Conservation (phyloP, 2,797 vertebrate species). For the Naso thynnoides region DNA sequence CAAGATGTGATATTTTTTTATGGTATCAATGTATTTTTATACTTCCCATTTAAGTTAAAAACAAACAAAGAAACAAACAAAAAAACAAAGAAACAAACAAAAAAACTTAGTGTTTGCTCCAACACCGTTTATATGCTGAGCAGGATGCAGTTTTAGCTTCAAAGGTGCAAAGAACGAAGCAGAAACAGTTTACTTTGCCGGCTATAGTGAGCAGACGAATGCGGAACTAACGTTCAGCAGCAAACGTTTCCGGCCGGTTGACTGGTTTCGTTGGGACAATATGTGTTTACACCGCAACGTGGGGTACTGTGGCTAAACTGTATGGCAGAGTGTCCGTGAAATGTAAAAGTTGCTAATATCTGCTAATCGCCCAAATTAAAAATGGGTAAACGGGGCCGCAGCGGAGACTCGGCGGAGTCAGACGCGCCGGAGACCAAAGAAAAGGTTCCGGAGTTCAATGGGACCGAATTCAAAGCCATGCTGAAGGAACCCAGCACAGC, state of each 20-base stretch:
- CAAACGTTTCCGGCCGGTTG: slow-evolving; percentile 54
- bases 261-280: not conserved
- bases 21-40: too few species aligned
- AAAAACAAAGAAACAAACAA: too few species aligned
- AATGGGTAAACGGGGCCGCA: slow-evolving; percentile 74
- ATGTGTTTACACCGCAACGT: slow-evolving; percentile 74
- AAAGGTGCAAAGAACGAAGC: not conserved
- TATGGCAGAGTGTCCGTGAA: not conserved
- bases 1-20: too few species aligned
- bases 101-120: not conserved
- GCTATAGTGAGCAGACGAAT: not conserved
- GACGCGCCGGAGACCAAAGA: slow-evolving; percentile 69
- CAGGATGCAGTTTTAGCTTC: too few species aligned
- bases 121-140: not conserved
- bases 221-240: slow-evolving; percentile 45
- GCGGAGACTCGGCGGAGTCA: slow-evolving; percentile 48
- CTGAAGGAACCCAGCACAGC: slow-evolving; percentile 79
- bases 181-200: not conserved
- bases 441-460: slow-evolving; percentile 80
- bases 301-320: slow-evolving; percentile 15
- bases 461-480: slow-evolving; percentile 84
- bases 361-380: not conserved
- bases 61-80: too few species aligned
- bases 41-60: too few species aligned
- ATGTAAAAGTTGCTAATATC: rapidly evolving